Evolutionary conservation across 2,888 invertebrate species (phyloP).

Genomic region (Allygus modestus): DNA sequence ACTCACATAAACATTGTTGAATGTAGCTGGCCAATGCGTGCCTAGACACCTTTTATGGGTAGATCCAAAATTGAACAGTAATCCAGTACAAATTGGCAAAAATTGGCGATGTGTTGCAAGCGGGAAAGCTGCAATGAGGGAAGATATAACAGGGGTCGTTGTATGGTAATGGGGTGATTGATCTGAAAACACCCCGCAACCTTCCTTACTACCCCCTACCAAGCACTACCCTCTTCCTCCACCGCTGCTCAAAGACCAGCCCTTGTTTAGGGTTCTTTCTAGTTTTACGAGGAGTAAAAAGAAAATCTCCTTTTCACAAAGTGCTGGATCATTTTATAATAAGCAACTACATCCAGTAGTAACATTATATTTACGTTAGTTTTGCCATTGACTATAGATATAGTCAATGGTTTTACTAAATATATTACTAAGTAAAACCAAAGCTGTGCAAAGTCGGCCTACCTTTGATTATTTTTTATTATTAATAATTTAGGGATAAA

Average conservation of each 20-base stretch:
- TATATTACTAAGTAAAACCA: too few species aligned
- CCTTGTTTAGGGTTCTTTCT: background rate
- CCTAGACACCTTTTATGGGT: background rate
- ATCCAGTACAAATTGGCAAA: too few species aligned
- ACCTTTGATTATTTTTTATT: too few species aligned
- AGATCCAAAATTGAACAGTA: too few species aligned
- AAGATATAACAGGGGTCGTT: background rate
- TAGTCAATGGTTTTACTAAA: too few species aligned
- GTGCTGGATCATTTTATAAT: too few species aligned
- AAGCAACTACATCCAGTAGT: background rate
- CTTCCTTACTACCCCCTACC: background rate
- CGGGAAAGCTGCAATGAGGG: background rate
- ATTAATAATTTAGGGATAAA: too few species aligned
- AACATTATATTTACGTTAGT: background rate
- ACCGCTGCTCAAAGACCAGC: background rate
- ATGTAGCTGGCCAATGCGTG: too few species aligned
- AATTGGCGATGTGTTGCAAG: background rate
- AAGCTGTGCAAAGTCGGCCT: too few species aligned
- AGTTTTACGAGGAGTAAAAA: background rate
- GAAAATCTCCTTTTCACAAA: too few species aligned
- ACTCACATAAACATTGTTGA: too few species aligned
- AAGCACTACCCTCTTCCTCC: background rate
- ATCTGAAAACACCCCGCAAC: background rate
- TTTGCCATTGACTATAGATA: background rate
- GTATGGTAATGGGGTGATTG: constrained; percentile 29